Base-by-base conservation (phyloP, 2,797 vertebrate species). In the Gobionotothen gibberifrons region DNA sequence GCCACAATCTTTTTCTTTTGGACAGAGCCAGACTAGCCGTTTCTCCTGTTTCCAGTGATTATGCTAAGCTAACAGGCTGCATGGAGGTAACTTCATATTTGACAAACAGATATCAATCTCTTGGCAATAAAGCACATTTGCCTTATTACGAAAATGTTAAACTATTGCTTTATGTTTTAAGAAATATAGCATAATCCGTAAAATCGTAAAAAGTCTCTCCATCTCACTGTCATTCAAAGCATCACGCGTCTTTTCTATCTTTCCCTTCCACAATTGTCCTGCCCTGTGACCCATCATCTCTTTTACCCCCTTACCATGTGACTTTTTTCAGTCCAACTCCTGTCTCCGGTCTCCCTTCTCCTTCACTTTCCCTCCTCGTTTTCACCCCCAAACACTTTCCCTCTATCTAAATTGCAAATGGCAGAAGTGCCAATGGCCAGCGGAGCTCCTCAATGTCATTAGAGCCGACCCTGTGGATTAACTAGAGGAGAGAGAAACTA, bases 361-460 rank as follows among this genome's bases (percentile, higher is more conserved):
- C 73, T 77, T 85, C 52, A 62, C 70, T 70, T 76, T 71, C 69
- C 64, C 42, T 72, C 51, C 29, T 69, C 13, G 10, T 78, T 84
- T 74, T 80, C 66, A 66, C 56, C 46, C 60, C 53, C 52, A 16
- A 39, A 29, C 69, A 62, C 76, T 76, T 86, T 72, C 46, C 60
- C 58, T 78, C 85, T 53, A 92, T 93, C 88, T 91, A 88, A 93
- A 94, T 93, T 93, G 92, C 93, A 93, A 93, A 93, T 93, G 79
- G 87, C 68, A 89, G 84, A 76, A 76, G 78, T 77, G 81, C 78
- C 26, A 79, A 89, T 84, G 91, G 90, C 89, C 87, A 89, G 85
- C 79, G 78, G 86, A 92, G 88, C 90, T 91, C 85, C 87, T 91
- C 89, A 91, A 89, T 91, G 90, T 92, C 89, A 91, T 92, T 90